Evolutionary conservation across 2,797 vertebrate species (phyloP).

Genomic region (Cossypha caffra): DNA sequence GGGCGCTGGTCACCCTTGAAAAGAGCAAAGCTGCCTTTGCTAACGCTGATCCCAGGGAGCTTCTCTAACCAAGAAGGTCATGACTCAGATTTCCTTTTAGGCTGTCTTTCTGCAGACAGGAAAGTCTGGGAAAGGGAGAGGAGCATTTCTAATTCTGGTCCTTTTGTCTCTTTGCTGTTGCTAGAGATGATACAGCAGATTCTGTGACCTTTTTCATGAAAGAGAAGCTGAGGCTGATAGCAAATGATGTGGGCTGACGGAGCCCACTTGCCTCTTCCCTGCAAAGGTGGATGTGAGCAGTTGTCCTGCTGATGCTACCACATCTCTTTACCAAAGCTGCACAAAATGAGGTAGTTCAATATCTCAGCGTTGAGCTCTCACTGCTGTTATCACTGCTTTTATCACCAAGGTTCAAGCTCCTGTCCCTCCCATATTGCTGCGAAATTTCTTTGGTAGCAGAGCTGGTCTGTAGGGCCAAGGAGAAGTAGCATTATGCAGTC

Average conservation of each 20-base stretch:
- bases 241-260: not conserved
- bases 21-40: not conserved
- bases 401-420: not conserved
- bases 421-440: not conserved
- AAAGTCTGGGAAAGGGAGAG: not conserved
- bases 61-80: not conserved
- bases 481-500: fast-evolving
- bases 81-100: conserved; percentile 4
- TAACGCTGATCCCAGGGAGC: not conserved
- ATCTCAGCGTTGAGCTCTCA: fast-evolving
- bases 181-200: not conserved
- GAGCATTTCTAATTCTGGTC: not conserved
- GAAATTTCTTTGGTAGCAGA: not conserved
- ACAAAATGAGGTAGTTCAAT: fast-evolving
- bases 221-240: not conserved
- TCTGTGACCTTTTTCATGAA: not conserved
- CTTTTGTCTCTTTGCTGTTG: not conserved
- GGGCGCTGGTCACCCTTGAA: not conserved
- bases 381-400: not conserved
- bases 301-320: not conserved
- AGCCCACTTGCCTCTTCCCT: not conserved
- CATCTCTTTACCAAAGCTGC: not conserved
- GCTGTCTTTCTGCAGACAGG: not conserved
- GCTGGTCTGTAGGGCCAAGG: not conserved
- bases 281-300: not conserved